Evolutionary conservation across 1,140 invertebrate species (phyloP), one percentile per base, ranked within the genome.

Genomic region (Trachymyrmex septentrionalis): DNA sequence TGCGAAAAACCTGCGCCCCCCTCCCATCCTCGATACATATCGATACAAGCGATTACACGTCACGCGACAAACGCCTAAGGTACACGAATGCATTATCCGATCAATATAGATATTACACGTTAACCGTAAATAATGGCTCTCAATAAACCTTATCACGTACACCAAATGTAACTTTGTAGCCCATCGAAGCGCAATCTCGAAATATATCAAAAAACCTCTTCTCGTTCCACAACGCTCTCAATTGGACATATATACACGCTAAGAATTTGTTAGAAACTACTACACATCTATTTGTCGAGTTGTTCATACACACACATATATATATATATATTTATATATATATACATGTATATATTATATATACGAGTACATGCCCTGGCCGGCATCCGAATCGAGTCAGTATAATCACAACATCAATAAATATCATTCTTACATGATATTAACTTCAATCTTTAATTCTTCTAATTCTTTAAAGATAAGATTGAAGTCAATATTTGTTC

Each of bases 181-280:
- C 57, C 84, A 81, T 69, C 85, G 76, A 86, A 71, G 76, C 85
- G 76, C 85, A 61, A 66, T 61, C 75, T 80, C 27, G 53, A 66
- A 78, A 71, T 67, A 85, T 85, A 80, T 80, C 75, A 81, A 87
- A 87, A 78, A 87, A 81, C 34, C 53, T 73, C 81, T 78, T 77
- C 78, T 85, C 78, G 30, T 53, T 57, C 48, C 44, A 19, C 34
- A 67, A 53, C 69, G 24, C 82, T 88, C 88, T 92, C 86, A 95
- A 94, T 94, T 94, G 86, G 93, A 94, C 94, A 95, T 95, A 95
- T 95, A 93, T 95, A 95, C 94, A 95, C 86, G 89, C 93, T 94
- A 94, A 92, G 92, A 94, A 93, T 93, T 95, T 93, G 90, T 92
- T 94, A 93, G 91, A 94, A 95, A 94, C 92, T 94, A 94, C 93